These are phyloP conservation scores for Tenebrosternarchus preto DNA, from an alignment of 2,113 vertebrate genomes.

Conservation along the genomic window DNA sequence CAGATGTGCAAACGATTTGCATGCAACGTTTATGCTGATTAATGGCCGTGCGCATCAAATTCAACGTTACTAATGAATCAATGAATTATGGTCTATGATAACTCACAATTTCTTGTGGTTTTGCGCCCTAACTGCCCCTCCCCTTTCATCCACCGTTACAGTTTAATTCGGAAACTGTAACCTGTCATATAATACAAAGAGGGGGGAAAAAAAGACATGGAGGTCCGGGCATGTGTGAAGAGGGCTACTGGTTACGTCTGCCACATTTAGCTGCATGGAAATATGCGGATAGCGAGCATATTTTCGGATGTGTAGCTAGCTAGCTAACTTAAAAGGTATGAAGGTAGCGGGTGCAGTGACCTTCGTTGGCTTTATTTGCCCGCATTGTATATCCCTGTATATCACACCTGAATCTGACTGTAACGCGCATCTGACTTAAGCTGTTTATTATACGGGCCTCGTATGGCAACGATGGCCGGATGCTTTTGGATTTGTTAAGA, in stretches of 20 bases:
- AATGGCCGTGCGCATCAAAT: constrained; percentile 31
- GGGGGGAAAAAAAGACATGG: background rate
- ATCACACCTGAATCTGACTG: too few relatives aligned
- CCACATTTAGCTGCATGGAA: background rate
- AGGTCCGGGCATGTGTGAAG: background rate
- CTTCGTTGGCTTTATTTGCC: background rate
- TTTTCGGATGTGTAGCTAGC: background rate
- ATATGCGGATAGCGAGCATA: background rate
- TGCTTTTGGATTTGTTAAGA: too few relatives aligned
- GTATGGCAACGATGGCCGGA: too few relatives aligned
- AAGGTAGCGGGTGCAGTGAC: background rate
- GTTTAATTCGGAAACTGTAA: background rate
- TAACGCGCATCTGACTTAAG: too few relatives aligned
- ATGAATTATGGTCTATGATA: background rate
- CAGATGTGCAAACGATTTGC: constrained; percentile 69
- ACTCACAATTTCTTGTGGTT: background rate
- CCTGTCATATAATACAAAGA: constrained; percentile 18
- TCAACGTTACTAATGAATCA: background rate
- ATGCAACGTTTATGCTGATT: background rate
- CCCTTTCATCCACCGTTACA: background rate
- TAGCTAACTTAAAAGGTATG: background rate
- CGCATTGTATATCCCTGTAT: background rate
- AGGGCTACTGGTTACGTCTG: background rate
- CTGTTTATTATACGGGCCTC: too few relatives aligned
- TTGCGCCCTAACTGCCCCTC: background rate